Conservation (phyloP, 2,888 invertebrate genomes). For the Atrina japonica region DNA sequence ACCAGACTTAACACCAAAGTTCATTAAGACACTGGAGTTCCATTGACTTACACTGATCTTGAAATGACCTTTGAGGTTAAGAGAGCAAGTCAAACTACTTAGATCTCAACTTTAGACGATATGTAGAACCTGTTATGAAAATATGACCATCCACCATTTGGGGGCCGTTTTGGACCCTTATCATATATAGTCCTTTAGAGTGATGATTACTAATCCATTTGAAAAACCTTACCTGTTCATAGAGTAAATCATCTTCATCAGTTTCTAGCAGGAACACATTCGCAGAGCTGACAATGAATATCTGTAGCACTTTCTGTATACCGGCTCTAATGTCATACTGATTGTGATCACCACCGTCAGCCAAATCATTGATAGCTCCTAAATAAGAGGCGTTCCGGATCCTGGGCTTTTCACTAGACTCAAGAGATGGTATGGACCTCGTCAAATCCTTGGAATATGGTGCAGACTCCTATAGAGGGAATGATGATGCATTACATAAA, state of each 20-base stretch:
- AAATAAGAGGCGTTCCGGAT: slow-evolving; percentile 74
- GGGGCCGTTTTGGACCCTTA: too few species aligned
- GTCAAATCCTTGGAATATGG: slow-evolving; percentile 49
- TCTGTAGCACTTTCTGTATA: slow-evolving; percentile 86
- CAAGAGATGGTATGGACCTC: slow-evolving; percentile 25
- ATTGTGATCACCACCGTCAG: slow-evolving; percentile 64
- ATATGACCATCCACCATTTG: too few species aligned
- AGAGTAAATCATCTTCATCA: slow-evolving; percentile 59
- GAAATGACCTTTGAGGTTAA: too few species aligned
- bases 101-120: too few species aligned
- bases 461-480: slow-evolving; percentile 62
- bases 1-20: too few species aligned
- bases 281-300: slow-evolving; percentile 97
- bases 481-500: too few species aligned
- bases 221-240: slow-evolving; percentile 64
- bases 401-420: slow-evolving; percentile 52
- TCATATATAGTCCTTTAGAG: too few species aligned
- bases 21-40: too few species aligned
- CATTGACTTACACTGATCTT: too few species aligned
- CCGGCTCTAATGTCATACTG: slow-evolving; percentile 78
- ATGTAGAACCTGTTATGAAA: too few species aligned
- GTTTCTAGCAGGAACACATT: slow-evolving; percentile 88
- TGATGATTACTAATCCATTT: slow-evolving; percentile 3
- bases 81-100: too few species aligned
- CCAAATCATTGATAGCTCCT: slow-evolving; percentile 73